Base-by-base conservation (phyloP, 2,888 invertebrate species). In the Cheilosia vulpina region DNA sequence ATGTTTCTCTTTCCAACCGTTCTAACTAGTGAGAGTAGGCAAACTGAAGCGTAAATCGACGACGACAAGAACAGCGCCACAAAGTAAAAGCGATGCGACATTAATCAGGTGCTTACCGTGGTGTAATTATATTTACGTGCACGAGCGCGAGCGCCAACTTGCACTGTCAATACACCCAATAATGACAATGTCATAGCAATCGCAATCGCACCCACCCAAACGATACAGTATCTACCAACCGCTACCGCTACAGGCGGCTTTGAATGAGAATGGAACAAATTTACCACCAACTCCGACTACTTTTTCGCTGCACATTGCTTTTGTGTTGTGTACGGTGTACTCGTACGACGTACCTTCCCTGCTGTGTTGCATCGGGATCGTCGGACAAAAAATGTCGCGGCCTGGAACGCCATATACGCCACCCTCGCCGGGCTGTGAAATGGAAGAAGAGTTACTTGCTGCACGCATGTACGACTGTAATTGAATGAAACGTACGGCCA, bases 101-200 rank as follows among this genome's bases (percentile, higher is more conserved):
- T 81, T 81, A 85, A 85, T 85, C 77, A 81, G 81, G 81, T 85
- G 62, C 81, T 85, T 85, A 81, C 63, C 62, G 52, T 15, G 9
- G 76, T 38, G 38, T 80, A 81, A 80, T 81, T 81, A 65, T 66
- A 65, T 75, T 63, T 76, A 50, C 43, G 75, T 72, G 53, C 60
- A 52, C 43, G 45, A 31, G 58, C 60, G 45, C 43, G 45, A 31
- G 58, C 60, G 45, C 60, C 21, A 73, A 58, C 53, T 66, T 53
- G 17, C 60, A 79, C 47, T 60, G 72, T 72, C 52, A 79, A 38
- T 73, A 60, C 13, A 4, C 24, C 53, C 66, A 80, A 80, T 80
- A 80, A 80, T 55, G 24, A 38, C 60, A 43, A 53, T 73, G 66
- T 68, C 31, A 31, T 50, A 58, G 69, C 19, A 62, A 58, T 47